Conservation (phyloP, 2,888 invertebrate genomes). For the Lepidochitona cinerea region DNA sequence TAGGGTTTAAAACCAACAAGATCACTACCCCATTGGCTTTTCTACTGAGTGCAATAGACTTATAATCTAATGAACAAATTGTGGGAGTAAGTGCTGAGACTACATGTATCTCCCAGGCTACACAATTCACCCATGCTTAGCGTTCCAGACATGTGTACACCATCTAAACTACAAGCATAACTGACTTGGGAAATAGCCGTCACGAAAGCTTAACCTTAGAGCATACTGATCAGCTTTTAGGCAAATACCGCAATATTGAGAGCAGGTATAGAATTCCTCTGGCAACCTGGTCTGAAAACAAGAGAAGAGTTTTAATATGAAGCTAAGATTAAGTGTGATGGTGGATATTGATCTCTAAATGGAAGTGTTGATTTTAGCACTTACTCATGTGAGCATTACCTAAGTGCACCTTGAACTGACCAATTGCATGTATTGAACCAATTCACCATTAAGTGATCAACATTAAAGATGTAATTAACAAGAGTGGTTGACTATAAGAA, state of each 20-base stretch:
- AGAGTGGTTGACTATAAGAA: background rate
- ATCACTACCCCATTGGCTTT: no score
- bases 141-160: background rate
- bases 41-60: no score
- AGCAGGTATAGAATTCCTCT: background rate
- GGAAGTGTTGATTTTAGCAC: conserved; percentile 4
- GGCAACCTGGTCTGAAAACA: background rate
- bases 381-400: background rate
- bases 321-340: background rate
- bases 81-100: no score
- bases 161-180: background rate
- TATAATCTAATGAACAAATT: no score
- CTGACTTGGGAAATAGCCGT: background rate
- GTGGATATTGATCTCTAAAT: background rate
- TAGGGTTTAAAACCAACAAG: no score
- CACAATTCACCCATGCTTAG: no score
- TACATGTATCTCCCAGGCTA: no score
- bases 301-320: background rate
- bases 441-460: conserved; percentile 6
- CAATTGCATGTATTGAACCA: conserved; percentile 5
- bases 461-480: conserved; percentile 8
- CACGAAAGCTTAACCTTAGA: background rate
- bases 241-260: conserved; percentile 1
- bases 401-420: conserved; percentile 1
- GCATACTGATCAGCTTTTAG: conserved; percentile 5